Evolutionary conservation across 1,140 invertebrate genomes (phyloP).

Genomic region (Agraylea sexmaculata): DNA sequence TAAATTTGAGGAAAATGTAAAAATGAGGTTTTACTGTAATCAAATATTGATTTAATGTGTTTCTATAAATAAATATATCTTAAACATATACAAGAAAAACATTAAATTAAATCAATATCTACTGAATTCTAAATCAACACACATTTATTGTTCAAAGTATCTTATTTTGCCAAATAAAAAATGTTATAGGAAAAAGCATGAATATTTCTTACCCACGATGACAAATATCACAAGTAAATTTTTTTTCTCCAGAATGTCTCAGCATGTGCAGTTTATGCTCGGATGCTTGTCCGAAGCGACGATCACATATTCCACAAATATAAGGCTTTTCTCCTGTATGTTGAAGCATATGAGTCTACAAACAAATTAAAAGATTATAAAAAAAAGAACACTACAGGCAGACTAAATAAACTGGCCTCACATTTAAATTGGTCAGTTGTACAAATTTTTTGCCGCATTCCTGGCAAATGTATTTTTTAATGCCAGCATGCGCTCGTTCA

Average conservation of each 20-base stretch:
- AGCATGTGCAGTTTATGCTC: constrained; percentile 19
- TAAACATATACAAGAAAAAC: not conserved
- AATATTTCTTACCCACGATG: constrained; percentile 10
- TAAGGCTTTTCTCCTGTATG: constrained; percentile 20
- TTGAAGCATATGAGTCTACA: constrained; percentile 18
- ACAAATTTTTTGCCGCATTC: constrained; percentile 19
- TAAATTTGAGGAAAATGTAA: too few relatives aligned
- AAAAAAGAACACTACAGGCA: not conserved
- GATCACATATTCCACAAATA: constrained; percentile 14
- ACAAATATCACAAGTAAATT: constrained; percentile 17
- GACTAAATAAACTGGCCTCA: constrained; percentile 1
- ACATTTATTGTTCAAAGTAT: not conserved
- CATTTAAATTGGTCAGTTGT: constrained; percentile 20
- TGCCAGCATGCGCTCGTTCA: constrained; percentile 17
- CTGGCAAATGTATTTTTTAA: constrained; percentile 16
- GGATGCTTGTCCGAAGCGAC: constrained; percentile 15
- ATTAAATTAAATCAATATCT: not conserved
- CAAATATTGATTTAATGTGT: too few relatives aligned
- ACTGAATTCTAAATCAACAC: not conserved
- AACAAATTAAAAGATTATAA: constrained; percentile 1
- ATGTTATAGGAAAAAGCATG: not conserved
- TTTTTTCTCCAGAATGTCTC: constrained; percentile 17
- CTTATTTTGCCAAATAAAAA: not conserved
- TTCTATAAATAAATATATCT: not conserved
- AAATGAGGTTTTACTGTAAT: too few relatives aligned